Conservation (phyloP, 2,113 vertebrate species). For the Pelmatolapia mariae region DNA sequence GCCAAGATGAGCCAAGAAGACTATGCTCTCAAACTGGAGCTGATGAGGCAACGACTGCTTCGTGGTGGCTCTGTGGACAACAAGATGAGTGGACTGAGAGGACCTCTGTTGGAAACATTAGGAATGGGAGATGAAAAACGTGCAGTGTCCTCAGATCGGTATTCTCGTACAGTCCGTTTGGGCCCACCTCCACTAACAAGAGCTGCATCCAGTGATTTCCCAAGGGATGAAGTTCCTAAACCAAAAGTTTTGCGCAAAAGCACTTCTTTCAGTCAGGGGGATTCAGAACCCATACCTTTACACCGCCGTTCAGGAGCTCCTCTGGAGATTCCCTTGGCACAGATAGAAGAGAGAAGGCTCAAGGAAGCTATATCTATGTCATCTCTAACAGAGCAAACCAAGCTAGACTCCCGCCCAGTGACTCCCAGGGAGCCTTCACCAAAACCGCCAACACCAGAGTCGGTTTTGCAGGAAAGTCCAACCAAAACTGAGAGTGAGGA, state of each 20-base stretch:
- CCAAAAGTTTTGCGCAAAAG: slow-evolving; percentile 84
- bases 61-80: slow-evolving; percentile 81
- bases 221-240: slow-evolving; percentile 71
- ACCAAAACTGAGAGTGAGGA: slow-evolving; percentile 55
- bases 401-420: slow-evolving; percentile 72
- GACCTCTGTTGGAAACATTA: slow-evolving; percentile 90
- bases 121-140: slow-evolving; percentile 79
- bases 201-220: slow-evolving; percentile 85
- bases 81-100: slow-evolving; percentile 92
- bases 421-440: slow-evolving; percentile 54
- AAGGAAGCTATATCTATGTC: slow-evolving; percentile 94
- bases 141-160: slow-evolving; percentile 56
- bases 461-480: slow-evolving; percentile 40
- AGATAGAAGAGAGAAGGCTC: slow-evolving; percentile 77
- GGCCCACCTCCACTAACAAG: slow-evolving; percentile 76
- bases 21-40: slow-evolving; percentile 86
- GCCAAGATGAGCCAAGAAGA: slow-evolving; percentile 84
- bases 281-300: slow-evolving; percentile 81
- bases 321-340: slow-evolving; percentile 87
- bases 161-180: slow-evolving; percentile 62
- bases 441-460: slow-evolving; percentile 48
- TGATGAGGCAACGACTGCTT: slow-evolving; percentile 89
- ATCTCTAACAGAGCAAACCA: slow-evolving; percentile 76
- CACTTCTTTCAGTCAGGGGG: slow-evolving; percentile 93
- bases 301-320: slow-evolving; percentile 89